Evolutionary conservation across 2,888 invertebrate genomes (phyloP), one percentile per base, ranked within the genome.

Genomic region (Amphimallon solstitiale): DNA sequence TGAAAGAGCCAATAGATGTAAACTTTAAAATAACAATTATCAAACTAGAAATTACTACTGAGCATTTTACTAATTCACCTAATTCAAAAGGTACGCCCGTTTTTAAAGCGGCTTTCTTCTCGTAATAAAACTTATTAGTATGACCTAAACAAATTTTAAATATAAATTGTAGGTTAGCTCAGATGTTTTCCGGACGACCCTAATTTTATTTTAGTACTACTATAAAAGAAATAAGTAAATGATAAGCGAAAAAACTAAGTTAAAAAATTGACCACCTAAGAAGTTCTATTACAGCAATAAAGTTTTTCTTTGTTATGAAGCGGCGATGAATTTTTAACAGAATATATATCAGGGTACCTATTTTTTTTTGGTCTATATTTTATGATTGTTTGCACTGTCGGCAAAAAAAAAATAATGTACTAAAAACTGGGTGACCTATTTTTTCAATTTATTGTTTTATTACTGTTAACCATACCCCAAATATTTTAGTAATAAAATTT

Each of bases 381-480:
- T 63, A 63, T 21, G 43, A 45, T 35, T 61, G 40, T 56, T 56
- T 56, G 23, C 40, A 21, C 35, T 51, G 10, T 40, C 19, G 51
- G 51, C 43, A 9, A 38, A 9, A 37, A 14, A 37, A 9, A 38
- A 9, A 37, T n/a, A 37, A 4, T 29, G 9, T 7, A 15, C 14
- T n/a, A 59, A 49, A 61, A 63, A 63, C 15, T 54, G 63, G 51
- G 43, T 54, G 52, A 63, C 63, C 63, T 6, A 63, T 54, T 63
- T 63, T 43, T 56, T 29, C 40, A 12, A 9, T 56, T 56, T 56
- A 56, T 56, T 19, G 19, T 4, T 60, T 60, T 60, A 56, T 40
- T 9, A 14, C 56, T 21, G 1, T 7, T 10, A 40, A 4, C 17
- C 2, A 40, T 19, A 29, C 21, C 4, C 14, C 48, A 48, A 48